Evolutionary conservation across 2,797 vertebrate species (phyloP), one percentile per base, ranked within the genome.

Genomic region (Scarus forsteni): DNA sequence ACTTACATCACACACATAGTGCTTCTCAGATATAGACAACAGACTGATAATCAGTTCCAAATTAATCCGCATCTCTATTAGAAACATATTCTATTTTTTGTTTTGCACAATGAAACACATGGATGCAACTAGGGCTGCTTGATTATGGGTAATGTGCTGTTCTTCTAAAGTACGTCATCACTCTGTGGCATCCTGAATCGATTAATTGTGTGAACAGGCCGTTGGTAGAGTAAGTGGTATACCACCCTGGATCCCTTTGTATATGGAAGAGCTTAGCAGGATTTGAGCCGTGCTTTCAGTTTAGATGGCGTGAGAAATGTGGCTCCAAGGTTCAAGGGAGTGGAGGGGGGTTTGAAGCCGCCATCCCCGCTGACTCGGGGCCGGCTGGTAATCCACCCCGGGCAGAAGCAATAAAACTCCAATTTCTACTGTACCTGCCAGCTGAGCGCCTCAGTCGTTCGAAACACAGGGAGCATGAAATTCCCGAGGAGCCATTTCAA

Each of bases 361-460:
- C 79, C 43, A 45, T 81, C 79, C 40, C 76, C 78, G 81, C 88
- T 80, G 81, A 86, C 84, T 83, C 64, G 55, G 79, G 68, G 69
- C 67, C 84, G 84, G 74, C 86, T 81, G 80, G 71, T 92, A 93
- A 89, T 89, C 85, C 91, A 51, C 87, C 85, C 70, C 2, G 13
- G 83, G 85, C 88, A 84, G 60, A 58, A 79, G 92, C 92, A 93
- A 93, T 95, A 95, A 94, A 94, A 94, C 90, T 92, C 89, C 61
- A 82, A 78, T 93, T 95, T 94, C 92, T 92, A 92, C 92, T 92
- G 91, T 95, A 95, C 93, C 94, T 95, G 92, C 93, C 94, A 94
- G 92, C 93, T 89, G 91, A 92, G 84, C 72, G 73, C 83, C 90
- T 91, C 73, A 75, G 87, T 56, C 82, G 85, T 87, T 83, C 70